Base-by-base conservation (phyloP, 2,797 vertebrate species). In the Tenualosa thibaudeaui region DNA sequence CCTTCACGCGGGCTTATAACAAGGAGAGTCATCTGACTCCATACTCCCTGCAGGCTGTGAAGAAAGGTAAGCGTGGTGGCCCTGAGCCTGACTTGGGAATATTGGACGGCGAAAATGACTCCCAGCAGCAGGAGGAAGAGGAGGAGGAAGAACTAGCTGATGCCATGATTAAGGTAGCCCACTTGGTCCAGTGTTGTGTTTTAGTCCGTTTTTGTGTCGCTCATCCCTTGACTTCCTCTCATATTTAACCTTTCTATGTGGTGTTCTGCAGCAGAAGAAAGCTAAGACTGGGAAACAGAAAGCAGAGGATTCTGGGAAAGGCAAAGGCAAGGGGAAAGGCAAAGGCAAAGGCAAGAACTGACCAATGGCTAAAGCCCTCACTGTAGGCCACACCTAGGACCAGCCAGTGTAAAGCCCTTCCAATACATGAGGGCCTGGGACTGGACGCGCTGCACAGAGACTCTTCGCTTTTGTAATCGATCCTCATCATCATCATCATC, bases 1-100 rank as follows among this genome's bases (percentile, higher is more conserved):
- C 98, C 8, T 99, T 99, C 87, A 99, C 98, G 0, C 97, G 98
- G 2, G 91, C 96, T 0, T 99, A 99, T 90, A 99, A 99, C 93
- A 98, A 93, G 89, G 97, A 98, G 88, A 89, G 90, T 7, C 98
- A 99, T 91, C 92, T 97, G 86, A 97, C 94, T 1, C 98, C 98
- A 0, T 99, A 99, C 87, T 95, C 97, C 0, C 95, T 99, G 65
- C 96, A 95, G 92, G 89, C 49, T 0, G 89, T 95, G 49, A 98
- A 97, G 92, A 93, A 94, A 26, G 91, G 95, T 0, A 97, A 95
- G 6, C 94, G 93, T 0, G 93, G 60, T 0, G 89, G 86, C 0
- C 84, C 85, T 0, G 93, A 95, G 12, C 68, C 91, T 0, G 97
- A 97, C 46, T 86, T 93, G n/a, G 93, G 22, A 0, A 96, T 93